phyloP scores from a whole-genome alignment of 2,797 vertebrate genomes.

The Bryconaethiops microstoma region DNA sequence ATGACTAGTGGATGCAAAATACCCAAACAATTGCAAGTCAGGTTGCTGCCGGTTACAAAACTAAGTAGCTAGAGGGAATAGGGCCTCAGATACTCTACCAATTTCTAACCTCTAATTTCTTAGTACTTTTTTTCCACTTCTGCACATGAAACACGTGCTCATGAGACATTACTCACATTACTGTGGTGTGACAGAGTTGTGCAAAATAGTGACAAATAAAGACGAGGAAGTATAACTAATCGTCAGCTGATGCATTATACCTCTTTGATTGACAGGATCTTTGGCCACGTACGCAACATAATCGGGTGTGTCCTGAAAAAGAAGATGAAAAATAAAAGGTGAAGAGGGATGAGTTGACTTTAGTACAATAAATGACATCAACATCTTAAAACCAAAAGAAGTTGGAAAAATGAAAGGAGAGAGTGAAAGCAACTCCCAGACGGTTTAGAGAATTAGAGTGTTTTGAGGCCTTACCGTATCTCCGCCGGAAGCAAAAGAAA shows the following conservation, averaged over 20 bases:
- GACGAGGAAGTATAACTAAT: neutral
- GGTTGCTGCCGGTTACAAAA: neutral
- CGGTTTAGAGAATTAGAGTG: conserved; percentile 37
- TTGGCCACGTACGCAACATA: conserved; percentile 98
- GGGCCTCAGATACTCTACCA: neutral
- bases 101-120: neutral
- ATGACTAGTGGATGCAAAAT: neutral
- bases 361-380: neutral
- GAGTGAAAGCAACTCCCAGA: conserved; percentile 27
- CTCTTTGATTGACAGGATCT: conserved; percentile 98
- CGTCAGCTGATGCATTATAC: conserved; percentile 66
- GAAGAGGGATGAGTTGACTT: conserved; percentile 29
- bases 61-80: neutral
- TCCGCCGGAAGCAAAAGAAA: conserved; percentile 96
- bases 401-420: conserved; percentile 48
- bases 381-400: conserved; percentile 25
- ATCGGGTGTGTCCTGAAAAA: conserved; percentile 89
- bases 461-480: conserved; percentile 84
- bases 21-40: neutral
- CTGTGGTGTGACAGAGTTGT: neutral
- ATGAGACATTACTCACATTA: neutral
- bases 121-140: no score
- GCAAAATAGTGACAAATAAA: neutral
- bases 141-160: neutral
- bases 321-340: neutral